Evolutionary conservation across 2,113 vertebrate genomes (phyloP).

Genomic region (Deroptyus accipitrinus): DNA sequence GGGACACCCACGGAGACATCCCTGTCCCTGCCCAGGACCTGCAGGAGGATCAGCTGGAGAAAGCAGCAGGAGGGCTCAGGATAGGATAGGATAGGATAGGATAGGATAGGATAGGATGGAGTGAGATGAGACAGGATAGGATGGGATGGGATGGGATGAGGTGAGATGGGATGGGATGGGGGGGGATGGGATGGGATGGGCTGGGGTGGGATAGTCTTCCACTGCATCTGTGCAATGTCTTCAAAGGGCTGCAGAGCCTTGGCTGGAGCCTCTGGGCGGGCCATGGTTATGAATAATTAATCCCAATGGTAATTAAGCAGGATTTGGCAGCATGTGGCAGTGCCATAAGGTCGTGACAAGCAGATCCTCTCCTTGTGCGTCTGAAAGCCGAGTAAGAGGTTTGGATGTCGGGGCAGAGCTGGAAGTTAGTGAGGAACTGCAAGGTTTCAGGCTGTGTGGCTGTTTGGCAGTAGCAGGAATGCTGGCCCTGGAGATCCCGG

Average conservation of each 20-base stretch:
- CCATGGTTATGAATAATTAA: not conserved
- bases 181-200: accelerated
- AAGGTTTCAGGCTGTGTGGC: not conserved
- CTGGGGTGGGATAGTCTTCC: not conserved
- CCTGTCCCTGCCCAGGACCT: not conserved
- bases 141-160: too few relatives aligned
- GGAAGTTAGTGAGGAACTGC: not conserved
- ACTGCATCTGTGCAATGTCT: not conserved
- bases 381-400: not conserved
- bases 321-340: not conserved
- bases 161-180: too few relatives aligned
- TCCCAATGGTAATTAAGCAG: not conserved
- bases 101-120: not conserved
- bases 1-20: accelerated
- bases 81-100: too few relatives aligned
- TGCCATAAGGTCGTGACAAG: not conserved
- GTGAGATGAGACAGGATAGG: too few relatives aligned
- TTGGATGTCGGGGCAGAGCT: not conserved
- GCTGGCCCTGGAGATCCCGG: not conserved
- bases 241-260: not conserved
- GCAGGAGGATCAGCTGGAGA: not conserved
- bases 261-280: not conserved
- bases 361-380: not conserved
- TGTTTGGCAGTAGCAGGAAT: accelerated
- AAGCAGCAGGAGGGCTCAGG: not conserved